These are phyloP conservation scores for Ganaspis sp. DNA, from an alignment of 1,140 invertebrate genomes.

Conservation along the genomic window DNA sequence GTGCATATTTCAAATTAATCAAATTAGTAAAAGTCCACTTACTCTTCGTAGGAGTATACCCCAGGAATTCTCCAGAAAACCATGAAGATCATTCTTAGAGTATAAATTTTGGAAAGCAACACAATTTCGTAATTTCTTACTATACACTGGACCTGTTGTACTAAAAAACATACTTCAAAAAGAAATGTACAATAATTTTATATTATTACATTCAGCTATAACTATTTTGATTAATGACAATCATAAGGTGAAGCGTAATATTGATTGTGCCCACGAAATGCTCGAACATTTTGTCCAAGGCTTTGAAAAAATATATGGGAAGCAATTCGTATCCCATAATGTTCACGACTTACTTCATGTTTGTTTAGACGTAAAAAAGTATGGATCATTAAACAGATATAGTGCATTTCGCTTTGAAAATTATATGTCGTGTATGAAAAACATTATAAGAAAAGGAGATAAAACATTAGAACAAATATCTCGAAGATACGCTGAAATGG, in stretches of 20 bases:
- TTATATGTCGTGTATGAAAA: constrained; percentile 39
- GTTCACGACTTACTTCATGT: constrained; percentile 44
- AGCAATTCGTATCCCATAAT: constrained; percentile 44
- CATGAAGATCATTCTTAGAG: constrained; percentile 49
- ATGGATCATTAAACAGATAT: constrained; percentile 40
- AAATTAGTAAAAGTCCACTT: constrained; percentile 21
- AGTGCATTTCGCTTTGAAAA: constrained; percentile 47
- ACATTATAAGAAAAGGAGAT: constrained; percentile 37
- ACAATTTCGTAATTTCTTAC: constrained; percentile 57
- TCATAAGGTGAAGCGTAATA: not conserved
- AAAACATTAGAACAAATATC: constrained; percentile 36
- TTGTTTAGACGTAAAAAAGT: constrained; percentile 38
- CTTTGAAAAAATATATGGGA: constrained; percentile 17
- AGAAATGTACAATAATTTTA: constrained; percentile 36
- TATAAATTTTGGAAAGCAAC: constrained; percentile 59
- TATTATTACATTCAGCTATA: constrained; percentile 31
- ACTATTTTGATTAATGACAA: constrained; percentile 24
- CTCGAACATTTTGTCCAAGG: constrained; percentile 18
- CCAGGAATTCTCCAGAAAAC: constrained; percentile 59
- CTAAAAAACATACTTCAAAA: not conserved
- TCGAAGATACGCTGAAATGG: constrained; percentile 14
- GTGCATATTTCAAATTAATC: constrained; percentile 25
- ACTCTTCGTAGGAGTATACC: constrained; percentile 42
- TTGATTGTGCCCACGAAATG: constrained; percentile 29
- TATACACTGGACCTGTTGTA: constrained; percentile 56